Evolutionary conservation across 2,797 vertebrate species (phyloP).

Genomic region (Toxotes lorentzi): DNA sequence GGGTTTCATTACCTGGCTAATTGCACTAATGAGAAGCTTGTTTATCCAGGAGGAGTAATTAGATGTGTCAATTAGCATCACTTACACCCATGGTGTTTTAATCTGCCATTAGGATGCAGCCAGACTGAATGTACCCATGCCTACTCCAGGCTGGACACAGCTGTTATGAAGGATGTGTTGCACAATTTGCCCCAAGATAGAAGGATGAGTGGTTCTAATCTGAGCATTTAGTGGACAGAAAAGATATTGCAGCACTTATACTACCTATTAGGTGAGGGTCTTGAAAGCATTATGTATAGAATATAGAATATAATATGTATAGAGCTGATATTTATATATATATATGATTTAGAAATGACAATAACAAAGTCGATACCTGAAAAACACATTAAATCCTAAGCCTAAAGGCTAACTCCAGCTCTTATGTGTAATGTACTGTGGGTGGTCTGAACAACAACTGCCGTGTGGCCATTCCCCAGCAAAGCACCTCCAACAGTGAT

Average conservation of each 20-base stretch:
- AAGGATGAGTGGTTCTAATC: slow-evolving; percentile 51
- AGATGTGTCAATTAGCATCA: slow-evolving; percentile 82
- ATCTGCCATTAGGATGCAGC: slow-evolving; percentile 86
- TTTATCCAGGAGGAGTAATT: slow-evolving; percentile 86
- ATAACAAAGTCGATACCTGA: background rate
- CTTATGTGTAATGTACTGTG: background rate
- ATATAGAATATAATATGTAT: slow-evolving; percentile 7
- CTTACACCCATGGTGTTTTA: slow-evolving; percentile 81
- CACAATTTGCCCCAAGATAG: slow-evolving; percentile 79
- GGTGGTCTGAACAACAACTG: background rate
- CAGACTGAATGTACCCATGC: slow-evolving; percentile 81
- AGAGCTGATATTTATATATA: slow-evolving; percentile 9
- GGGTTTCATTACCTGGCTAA: slow-evolving; percentile 83
- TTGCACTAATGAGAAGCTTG: slow-evolving; percentile 83
- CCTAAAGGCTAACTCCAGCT: background rate
- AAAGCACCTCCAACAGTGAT: background rate
- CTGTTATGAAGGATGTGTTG: slow-evolving; percentile 76
- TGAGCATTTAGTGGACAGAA: slow-evolving; percentile 33
- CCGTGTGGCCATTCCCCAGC: background rate
- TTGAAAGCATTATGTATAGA: slow-evolving; percentile 19
- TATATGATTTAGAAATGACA: background rate
- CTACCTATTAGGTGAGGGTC: slow-evolving; percentile 41
- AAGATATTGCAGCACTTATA: slow-evolving; percentile 30
- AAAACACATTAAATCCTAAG: background rate
- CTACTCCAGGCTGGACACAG: slow-evolving; percentile 81